phyloP scores from a whole-genome alignment of 2,797 vertebrate species.

The Urocyon cinereoargenteus region DNA sequence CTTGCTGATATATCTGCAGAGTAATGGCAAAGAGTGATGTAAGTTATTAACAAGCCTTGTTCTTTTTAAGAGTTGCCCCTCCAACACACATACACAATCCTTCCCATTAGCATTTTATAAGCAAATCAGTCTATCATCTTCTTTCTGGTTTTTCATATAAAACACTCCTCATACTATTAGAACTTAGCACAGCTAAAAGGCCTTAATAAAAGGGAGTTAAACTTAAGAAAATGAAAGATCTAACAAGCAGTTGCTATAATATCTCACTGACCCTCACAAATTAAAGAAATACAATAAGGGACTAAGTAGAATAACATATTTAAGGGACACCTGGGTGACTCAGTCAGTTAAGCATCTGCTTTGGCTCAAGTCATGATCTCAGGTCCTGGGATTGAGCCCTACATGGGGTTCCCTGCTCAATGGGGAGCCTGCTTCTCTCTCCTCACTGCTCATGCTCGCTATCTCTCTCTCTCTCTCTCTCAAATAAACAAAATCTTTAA shows the following conservation, averaged over 20 bases:
- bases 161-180: not conserved
- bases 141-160: conserved; percentile 20
- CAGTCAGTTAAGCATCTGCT: too few relatives aligned
- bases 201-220: not conserved
- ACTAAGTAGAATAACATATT: not conserved
- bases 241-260: not conserved
- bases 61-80: not conserved
- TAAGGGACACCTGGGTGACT: not conserved
- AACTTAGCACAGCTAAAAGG: not conserved
- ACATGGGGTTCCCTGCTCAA: too few relatives aligned
- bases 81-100: not conserved
- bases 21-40: not conserved
- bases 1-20: not conserved
- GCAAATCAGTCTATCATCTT: not conserved
- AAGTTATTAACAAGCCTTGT: not conserved
- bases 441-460: too few relatives aligned
- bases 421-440: too few relatives aligned
- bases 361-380: too few relatives aligned
- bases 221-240: not conserved
- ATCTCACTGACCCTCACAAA: not conserved
- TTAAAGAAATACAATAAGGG: not conserved
- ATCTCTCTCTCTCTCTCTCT: too few relatives aligned
- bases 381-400: too few relatives aligned
- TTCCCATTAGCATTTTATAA: not conserved
- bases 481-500: too few relatives aligned